Evolutionary conservation across 2,797 vertebrate species (phyloP).

Genomic region (Melanotaenia trifasciata): DNA sequence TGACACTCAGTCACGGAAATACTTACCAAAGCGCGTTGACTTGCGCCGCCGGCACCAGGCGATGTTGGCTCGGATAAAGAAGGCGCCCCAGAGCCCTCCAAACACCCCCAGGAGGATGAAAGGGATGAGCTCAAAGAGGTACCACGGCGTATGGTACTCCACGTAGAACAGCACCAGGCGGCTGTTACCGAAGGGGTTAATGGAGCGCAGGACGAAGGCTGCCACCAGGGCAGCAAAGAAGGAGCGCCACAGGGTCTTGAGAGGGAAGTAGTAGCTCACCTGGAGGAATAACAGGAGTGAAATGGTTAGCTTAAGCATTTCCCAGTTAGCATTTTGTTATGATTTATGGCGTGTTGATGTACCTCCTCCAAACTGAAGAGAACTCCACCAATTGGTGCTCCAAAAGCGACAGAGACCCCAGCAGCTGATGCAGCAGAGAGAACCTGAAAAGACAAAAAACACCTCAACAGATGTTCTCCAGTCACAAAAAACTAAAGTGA

Average conservation of each 20-base stretch:
- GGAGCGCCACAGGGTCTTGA: conserved; percentile 98
- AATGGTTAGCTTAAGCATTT: background rate
- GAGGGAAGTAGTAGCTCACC: conserved; percentile 99
- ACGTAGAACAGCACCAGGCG: conserved; percentile 98
- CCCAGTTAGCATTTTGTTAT: background rate
- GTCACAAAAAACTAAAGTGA: background rate
- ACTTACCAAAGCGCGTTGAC: conserved; percentile 93
- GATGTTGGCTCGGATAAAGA: conserved; percentile 98
- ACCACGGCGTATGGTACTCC: conserved; percentile 99
- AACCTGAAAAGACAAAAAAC: conserved; percentile 82
- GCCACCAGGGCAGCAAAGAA: conserved; percentile 99
- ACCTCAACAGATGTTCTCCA: conserved; percentile 11
- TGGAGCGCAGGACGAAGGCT: conserved; percentile 96
- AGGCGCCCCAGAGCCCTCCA: conserved; percentile 97
- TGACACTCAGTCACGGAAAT: background rate
- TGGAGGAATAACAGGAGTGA: conserved; percentile 53
- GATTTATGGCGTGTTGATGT: background rate
- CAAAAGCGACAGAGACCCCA: conserved; percentile 97
- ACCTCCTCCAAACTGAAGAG: conserved; percentile 99
- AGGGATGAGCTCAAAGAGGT: conserved; percentile 98
- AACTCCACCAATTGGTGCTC: conserved; percentile 97
- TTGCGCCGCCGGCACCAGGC: conserved; percentile 97
- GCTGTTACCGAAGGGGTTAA: conserved; percentile 99
- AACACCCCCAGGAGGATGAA: conserved; percentile 98
- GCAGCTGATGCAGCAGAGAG: conserved; percentile 97